Conservation (phyloP, 2,113 vertebrate species). For the Tenebrosternarchus preto region DNA sequence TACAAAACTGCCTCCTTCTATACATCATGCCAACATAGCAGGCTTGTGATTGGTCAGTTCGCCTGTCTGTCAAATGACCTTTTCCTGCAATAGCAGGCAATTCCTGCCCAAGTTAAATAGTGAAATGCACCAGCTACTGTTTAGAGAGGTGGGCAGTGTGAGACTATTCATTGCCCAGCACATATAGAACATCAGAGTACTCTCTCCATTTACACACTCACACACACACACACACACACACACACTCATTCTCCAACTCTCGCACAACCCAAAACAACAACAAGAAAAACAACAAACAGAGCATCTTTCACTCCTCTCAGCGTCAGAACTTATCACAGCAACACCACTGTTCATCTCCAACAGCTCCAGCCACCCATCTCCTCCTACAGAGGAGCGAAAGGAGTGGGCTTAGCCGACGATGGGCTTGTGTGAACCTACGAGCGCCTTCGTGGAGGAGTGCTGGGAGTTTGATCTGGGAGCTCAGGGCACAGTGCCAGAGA, state of each 20-base stretch:
- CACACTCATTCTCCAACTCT: background rate
- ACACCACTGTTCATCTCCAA: conserved; percentile 36
- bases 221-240: no score
- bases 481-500: conserved; percentile 8
- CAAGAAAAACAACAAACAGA: background rate
- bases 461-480: conserved; percentile 12
- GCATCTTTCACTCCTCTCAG: conserved; percentile 2
- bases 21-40: no score
- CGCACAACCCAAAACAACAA: background rate
- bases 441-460: background rate
- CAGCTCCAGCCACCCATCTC: conserved; percentile 27
- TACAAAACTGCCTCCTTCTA: no score
- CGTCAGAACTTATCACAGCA: conserved; percentile 23
- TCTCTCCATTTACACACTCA: background rate
- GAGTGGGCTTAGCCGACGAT: conserved; percentile 16
- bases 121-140: no score
- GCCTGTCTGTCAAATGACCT: background rate
- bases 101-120: background rate
- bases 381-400: conserved; percentile 20
- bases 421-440: background rate
- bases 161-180: no score
- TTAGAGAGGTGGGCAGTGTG: no score
- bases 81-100: background rate
- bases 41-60: background rate
- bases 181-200: no score